Evolutionary conservation across 2,797 vertebrate genomes (phyloP).

Genomic region (Coregonus suidteri): DNA sequence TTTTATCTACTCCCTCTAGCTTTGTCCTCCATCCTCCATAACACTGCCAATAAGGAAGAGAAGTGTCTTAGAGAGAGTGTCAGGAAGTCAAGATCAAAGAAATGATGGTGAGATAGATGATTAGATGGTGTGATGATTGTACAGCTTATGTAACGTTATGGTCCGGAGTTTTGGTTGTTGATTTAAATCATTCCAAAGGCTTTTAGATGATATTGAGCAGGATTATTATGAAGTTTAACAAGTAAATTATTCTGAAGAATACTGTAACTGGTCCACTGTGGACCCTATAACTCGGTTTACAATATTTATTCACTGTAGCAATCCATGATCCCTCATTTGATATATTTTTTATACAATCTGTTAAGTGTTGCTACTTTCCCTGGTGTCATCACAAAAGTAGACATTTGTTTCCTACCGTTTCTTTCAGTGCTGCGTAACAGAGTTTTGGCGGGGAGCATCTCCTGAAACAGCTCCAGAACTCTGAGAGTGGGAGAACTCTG

Average conservation of each 20-base stretch:
- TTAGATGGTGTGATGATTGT: constrained; percentile 6
- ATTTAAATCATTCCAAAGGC: not conserved
- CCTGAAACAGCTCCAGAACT: constrained; percentile 60
- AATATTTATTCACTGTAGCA: constrained; percentile 23
- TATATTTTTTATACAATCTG: constrained; percentile 9
- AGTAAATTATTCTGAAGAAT: not conserved
- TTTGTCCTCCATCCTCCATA: no score
- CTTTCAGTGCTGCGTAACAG: constrained; percentile 48
- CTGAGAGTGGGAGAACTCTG: not conserved
- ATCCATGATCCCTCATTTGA: constrained; percentile 19
- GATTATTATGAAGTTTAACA: not conserved
- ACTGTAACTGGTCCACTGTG: constrained; percentile 21
- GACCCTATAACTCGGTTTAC: not conserved
- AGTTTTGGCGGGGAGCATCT: constrained; percentile 56
- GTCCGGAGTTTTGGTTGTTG: not conserved
- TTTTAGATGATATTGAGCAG: not conserved
- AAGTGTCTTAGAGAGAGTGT: not conserved
- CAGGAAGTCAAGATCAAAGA: not conserved
- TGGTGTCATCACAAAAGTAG: constrained; percentile 31
- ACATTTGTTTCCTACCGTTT: constrained; percentile 50
- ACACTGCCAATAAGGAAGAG: constrained; percentile 5
- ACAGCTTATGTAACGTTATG: not conserved
- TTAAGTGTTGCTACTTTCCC: constrained; percentile 46
- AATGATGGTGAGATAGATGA: constrained; percentile 29
- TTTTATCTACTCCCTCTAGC: no score